Base-by-base conservation (phyloP, 1,140 invertebrate genomes). In the Lepidotrigona ventralis region DNA sequence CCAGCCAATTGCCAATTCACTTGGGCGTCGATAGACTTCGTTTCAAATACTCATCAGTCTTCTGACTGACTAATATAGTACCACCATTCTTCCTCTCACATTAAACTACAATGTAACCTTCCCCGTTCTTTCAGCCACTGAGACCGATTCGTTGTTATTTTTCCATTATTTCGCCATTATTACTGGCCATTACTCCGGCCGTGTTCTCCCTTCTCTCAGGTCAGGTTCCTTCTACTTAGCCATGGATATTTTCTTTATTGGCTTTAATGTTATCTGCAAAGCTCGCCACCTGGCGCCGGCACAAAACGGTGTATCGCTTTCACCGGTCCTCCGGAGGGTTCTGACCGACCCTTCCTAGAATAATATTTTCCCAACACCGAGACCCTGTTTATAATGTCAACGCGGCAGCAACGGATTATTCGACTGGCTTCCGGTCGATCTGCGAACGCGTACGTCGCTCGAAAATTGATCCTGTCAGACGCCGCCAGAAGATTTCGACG, bases 291-390 rank as follows among this genome's bases (percentile, higher is more conserved):
- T 90, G 89, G 89, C 76, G 64, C 23, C 39, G 80, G 63, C 69
- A 81, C 84, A 73, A 66, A 87, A 87, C 84, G 82, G 80, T 90
- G 80, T 89, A 89, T 90, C 86, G 81, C 71, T 90, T 90, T 89
- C 84, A 80, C 69, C 64, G 76, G 81, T 39, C 75, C 83, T 79
- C 51, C 74, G 29, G 71, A 73, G 70, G 79, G 73, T 70, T 60
- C 64, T 77, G 71, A 26, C 39, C 19, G 29, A 81, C 81, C 84
- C 86, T 85, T 72, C 86, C 88, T 90, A 72, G 70, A 90, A 91
- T 81, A 91, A 91, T 91, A 91, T 91, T 91, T 90, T 77, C 78
- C 77, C 88, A 87, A 87, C 86, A 91, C 88, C 83, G 81, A 89
- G 73, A 85, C 85, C 71, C 78, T 91, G 88, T 89, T 91, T 91